These are phyloP conservation scores for Lagopus muta DNA, from an alignment of 2,113 vertebrate genomes.

Conservation along the genomic window DNA sequence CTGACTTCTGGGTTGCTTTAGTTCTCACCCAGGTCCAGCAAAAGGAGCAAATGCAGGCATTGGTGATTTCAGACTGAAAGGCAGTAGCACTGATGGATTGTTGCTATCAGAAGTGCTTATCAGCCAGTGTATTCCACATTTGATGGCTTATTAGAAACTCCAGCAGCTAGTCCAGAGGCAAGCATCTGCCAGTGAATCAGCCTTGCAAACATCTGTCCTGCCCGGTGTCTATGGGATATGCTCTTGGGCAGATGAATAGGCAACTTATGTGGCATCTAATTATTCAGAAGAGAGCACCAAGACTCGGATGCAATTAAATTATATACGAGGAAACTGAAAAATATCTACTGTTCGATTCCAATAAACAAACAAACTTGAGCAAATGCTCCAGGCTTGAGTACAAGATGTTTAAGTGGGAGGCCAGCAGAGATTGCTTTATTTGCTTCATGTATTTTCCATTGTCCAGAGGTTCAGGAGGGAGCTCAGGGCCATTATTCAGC, in stretches of 20 bases:
- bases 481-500: fast-evolving
- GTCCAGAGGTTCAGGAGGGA: not conserved
- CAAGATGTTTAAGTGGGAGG: not conserved
- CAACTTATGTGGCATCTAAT: slow-evolving; percentile 4
- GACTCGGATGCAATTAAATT: not conserved
- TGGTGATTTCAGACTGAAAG: not conserved
- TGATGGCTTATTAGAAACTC: not conserved
- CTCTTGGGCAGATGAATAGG: slow-evolving; percentile 10
- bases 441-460: not conserved
- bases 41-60: fast-evolving
- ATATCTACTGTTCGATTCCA: not conserved
- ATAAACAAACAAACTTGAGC: not conserved
- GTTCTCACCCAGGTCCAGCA: not conserved
- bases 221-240: not conserved
- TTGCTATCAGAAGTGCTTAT: not conserved
- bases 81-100: not conserved
- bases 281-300: not conserved
- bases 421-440: not conserved
- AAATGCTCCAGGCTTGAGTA: not conserved
- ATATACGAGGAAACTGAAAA: not conserved
- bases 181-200: not conserved
- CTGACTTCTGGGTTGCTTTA: not conserved
- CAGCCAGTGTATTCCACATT: not conserved
- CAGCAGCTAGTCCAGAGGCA: not conserved
- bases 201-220: not conserved